These are phyloP conservation scores for Mycogona germanica DNA, from an alignment of 2,888 invertebrate species.

Conservation along the genomic window DNA sequence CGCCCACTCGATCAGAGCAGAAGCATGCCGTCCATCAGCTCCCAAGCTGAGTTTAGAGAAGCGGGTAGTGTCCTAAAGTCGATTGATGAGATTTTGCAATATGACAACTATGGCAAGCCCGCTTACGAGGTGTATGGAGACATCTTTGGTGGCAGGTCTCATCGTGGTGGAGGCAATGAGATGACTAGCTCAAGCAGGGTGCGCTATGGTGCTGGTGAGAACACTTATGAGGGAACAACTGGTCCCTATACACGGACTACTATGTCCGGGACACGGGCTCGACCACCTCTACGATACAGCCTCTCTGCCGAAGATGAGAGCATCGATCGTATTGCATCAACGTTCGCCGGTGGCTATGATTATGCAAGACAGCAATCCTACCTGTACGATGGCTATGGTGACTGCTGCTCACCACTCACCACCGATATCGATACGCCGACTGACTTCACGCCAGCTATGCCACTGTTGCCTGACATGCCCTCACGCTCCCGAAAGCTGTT, in stretches of 20 bases:
- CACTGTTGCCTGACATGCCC: slow-evolving; percentile 44
- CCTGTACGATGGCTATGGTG: slow-evolving; percentile 33
- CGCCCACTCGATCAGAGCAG: slow-evolving; percentile 14
- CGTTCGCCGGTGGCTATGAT: slow-evolving; percentile 36
- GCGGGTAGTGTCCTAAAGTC: slow-evolving; percentile 35
- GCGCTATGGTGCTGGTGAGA: background rate
- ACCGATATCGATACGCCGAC: slow-evolving; percentile 34
- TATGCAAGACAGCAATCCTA: slow-evolving; percentile 25
- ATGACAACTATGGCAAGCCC: slow-evolving; percentile 22
- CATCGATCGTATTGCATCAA: slow-evolving; percentile 38
- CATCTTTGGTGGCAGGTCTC: slow-evolving; percentile 29
- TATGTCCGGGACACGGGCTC: background rate
- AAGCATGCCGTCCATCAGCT: slow-evolving; percentile 18
- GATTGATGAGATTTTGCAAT: slow-evolving; percentile 33
- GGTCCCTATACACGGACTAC: background rate
- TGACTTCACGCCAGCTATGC: slow-evolving; percentile 43
- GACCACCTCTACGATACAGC: slow-evolving; percentile 21
- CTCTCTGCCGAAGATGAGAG: slow-evolving; percentile 37
- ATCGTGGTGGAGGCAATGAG: background rate
- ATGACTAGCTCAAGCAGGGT: background rate
- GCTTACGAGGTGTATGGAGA: slow-evolving; percentile 11
- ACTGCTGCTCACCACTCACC: slow-evolving; percentile 37
- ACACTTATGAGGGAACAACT: background rate
- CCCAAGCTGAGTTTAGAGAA: slow-evolving; percentile 21
- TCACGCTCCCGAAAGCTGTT: slow-evolving; percentile 41